Evolutionary conservation across 2,888 invertebrate genomes (phyloP), one percentile per base, ranked within the genome.

Genomic region (Lathronympha strigana): DNA sequence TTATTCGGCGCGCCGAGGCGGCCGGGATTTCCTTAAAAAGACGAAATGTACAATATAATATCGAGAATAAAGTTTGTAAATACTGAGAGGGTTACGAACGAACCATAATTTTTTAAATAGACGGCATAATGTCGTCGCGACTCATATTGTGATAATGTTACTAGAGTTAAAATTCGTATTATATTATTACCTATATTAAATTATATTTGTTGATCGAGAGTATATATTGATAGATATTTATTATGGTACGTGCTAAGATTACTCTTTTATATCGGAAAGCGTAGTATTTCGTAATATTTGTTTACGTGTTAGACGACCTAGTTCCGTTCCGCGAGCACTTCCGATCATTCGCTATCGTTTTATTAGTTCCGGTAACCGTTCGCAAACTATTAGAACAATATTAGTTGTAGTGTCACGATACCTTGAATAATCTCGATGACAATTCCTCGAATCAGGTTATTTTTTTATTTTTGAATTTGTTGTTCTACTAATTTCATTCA

Each of bases 161-260:
- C 81, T 86, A 85, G 80, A 78, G 81, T 83, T 79, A 81, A 80
- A 80, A 79, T 81, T 84, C 82, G 84, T 85, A 84, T 83, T 81
- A 82, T 84, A 83, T 83, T 84, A 84, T 84, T 82, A 84, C 83
- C 83, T 84, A 84, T 84, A 83, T 82, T 86, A 84, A 86, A 86
- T 87, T 87, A 87, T 87, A 87, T 87, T 87, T 87, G 88, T 88
- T 86, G 87, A 87, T 84, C 82, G 86, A 86, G 83, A 84, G 80
- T 86, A 86, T 87, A 87, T 86, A 88, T 87, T 87, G 85, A 86
- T 87, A 87, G 86, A 87, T 88, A 85, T 88, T 87, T 87, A 87
- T 88, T 82, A 82, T 77, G 81, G 78, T 84, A 81, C 79, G 76
- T 81, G 81, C 78, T 80, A 80, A 82, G 84, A 80, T 83, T 80